phyloP scores from a whole-genome alignment of 2,113 vertebrate species.

The Catharus minimus region DNA sequence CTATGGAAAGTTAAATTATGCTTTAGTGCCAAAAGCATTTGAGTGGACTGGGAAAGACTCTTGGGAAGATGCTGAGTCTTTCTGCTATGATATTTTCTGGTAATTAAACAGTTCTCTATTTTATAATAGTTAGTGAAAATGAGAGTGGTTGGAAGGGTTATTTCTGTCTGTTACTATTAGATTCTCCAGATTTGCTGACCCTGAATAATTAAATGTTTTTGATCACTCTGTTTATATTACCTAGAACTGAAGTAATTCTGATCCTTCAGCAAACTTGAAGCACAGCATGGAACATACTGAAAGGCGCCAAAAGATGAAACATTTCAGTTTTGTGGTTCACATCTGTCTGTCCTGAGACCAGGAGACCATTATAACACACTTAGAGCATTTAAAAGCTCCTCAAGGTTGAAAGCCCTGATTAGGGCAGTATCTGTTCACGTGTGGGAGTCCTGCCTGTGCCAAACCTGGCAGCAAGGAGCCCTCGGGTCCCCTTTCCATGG shows the following conservation, averaged over 20 bases:
- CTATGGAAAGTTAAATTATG: constrained; percentile 40
- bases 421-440: constrained; percentile 36
- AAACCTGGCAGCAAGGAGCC: not conserved
- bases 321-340: constrained; percentile 69
- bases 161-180: constrained; percentile 58
- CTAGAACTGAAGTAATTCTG: constrained; percentile 70
- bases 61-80: constrained; percentile 46
- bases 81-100: constrained; percentile 47
- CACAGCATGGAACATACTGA: constrained; percentile 67
- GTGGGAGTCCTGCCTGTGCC: not conserved
- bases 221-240: constrained; percentile 66
- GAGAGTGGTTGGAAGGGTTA: constrained; percentile 50
- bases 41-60: constrained; percentile 44
- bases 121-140: constrained; percentile 43
- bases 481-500: not conserved
- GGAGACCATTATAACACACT: constrained; percentile 67
- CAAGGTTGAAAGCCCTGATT: constrained; percentile 60
- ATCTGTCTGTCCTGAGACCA: constrained; percentile 67
- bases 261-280: constrained; percentile 70
- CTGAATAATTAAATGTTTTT: constrained; percentile 65
- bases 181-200: constrained; percentile 54
- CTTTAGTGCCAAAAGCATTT: constrained; percentile 32
- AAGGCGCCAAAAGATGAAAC: constrained; percentile 70
- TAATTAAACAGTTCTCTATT: constrained; percentile 63
- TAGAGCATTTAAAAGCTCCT: constrained; percentile 64